Conservation (phyloP, 2,797 vertebrate genomes). For the Muscicapa striata region DNA sequence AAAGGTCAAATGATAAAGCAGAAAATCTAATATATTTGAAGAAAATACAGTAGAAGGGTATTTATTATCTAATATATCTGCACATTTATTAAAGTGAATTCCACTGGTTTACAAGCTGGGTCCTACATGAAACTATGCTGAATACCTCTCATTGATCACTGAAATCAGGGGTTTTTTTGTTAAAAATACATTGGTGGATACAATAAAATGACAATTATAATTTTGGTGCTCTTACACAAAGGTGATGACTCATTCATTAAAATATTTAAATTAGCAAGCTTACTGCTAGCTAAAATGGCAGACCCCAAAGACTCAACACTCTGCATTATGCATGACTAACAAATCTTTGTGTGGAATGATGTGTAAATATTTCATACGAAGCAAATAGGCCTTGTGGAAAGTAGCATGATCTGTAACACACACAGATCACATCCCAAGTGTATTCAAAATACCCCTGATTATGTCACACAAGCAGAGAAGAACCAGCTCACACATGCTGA, state of each 20-base stretch:
- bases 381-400: neutral
- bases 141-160: neutral
- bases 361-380: neutral
- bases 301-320: neutral
- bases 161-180: neutral
- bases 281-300: slow-evolving; percentile 41
- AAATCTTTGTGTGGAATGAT: neutral
- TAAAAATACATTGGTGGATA: neutral
- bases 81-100: neutral
- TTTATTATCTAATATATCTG: neutral
- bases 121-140: neutral
- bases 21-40: neutral
- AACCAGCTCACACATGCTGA: neutral
- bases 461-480: neutral
- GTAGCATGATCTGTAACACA: neutral
- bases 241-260: slow-evolving; percentile 48
- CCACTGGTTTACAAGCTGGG: neutral
- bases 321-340: neutral
- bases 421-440: neutral
- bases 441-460: neutral
- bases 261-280: slow-evolving; percentile 40
- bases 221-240: slow-evolving; percentile 9
- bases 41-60: neutral
- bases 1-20: neutral
- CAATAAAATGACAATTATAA: neutral